A percentile compares a stretch with the other conserved stretches of the same genome.
Conservation (phyloP, 30 jellyfish, hydroid and myxozoan genomes). For the Hydractinia symbiolongicarpus region DNA sequence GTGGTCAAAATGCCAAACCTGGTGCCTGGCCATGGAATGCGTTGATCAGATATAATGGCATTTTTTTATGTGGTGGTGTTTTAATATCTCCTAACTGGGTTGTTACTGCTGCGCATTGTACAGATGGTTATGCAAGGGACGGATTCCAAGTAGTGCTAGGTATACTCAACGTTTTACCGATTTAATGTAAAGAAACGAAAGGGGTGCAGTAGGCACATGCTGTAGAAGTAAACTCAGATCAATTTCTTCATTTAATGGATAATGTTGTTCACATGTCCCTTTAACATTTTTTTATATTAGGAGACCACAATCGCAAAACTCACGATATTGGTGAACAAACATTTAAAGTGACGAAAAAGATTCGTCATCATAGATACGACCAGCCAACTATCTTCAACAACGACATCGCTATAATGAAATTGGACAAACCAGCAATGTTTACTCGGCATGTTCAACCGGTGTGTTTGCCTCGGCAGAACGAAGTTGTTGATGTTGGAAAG, state of each 20-base stretch:
- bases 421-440: slow-evolving; percentile 10
- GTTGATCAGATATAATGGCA: neutral
- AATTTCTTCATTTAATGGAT: no score
- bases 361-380: neutral
- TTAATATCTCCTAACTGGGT: neutral
- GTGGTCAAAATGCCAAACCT: neutral
- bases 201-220: no score
- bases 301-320: neutral
- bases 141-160: neutral
- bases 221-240: no score
- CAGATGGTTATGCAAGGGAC: neutral
- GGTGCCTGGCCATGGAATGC: slow-evolving; percentile 12
- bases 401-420: slow-evolving; percentile 4
- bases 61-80: neutral
- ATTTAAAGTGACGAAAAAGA: neutral
- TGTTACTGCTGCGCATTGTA: slow-evolving; percentile 1
- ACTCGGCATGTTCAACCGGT: slow-evolving; percentile 6
- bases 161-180: neutral
- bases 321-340: neutral
- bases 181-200: no score
- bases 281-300: neutral
- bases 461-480: neutral
- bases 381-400: slow-evolving; percentile 3
- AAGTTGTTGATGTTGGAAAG: neutral
- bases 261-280: no score